phyloP scores from a whole-genome alignment of 2,888 invertebrate genomes.

The Ramazzottius varieornatus region DNA sequence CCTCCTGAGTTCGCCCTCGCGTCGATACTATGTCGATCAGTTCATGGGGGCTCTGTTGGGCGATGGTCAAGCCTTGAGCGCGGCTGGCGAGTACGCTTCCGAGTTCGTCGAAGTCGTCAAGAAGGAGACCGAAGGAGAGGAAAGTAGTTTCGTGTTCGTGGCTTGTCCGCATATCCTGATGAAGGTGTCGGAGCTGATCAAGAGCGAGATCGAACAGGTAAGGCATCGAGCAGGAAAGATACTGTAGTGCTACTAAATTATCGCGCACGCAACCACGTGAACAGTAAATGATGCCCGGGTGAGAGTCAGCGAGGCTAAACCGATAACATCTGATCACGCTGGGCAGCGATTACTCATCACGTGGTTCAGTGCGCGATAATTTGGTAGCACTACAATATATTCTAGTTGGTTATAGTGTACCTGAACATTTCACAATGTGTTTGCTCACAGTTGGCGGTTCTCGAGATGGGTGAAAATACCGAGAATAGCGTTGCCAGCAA shows the following conservation, averaged over 20 bases:
- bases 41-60: constrained; percentile 28
- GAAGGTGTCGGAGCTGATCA: constrained; percentile 55
- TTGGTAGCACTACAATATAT: no score
- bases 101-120: constrained; percentile 70
- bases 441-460: neutral
- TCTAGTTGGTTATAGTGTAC: no score
- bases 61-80: constrained; percentile 40
- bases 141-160: constrained; percentile 38
- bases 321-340: no score
- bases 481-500: neutral
- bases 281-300: no score
- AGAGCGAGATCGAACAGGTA: constrained; percentile 47
- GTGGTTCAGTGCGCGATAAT: no score
- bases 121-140: constrained; percentile 5
- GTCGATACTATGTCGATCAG: neutral
- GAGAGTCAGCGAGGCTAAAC: no score
- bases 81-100: constrained; percentile 71
- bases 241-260: no score
- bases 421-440: no score
- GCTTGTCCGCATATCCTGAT: constrained; percentile 59
- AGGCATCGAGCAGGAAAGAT: neutral
- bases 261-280: no score
- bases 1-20: neutral
- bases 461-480: no score
- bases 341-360: no score